Conservation (phyloP, 2,797 vertebrate species). For the Glossophaga mutica region DNA sequence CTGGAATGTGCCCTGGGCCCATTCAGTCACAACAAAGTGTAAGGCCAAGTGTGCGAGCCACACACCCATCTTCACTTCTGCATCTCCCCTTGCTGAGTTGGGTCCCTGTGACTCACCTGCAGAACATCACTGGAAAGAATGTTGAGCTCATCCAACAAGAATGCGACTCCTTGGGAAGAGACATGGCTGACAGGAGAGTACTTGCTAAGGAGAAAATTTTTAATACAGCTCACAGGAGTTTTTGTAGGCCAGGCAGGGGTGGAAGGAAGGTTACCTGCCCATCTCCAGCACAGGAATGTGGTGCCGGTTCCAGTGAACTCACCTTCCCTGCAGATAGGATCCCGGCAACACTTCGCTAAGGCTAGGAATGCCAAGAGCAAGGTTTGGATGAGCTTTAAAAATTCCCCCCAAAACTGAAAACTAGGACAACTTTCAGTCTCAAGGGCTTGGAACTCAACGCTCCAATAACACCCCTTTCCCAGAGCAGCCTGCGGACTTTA, state of each 20-base stretch:
- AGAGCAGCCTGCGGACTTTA: neutral
- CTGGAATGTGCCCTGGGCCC: neutral
- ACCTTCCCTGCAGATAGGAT: neutral
- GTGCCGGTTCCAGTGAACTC: neutral
- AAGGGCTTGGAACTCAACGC: neutral
- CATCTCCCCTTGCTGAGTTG: neutral
- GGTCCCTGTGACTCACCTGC: constrained; percentile 28
- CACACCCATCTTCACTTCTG: neutral
- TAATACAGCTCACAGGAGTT: neutral
- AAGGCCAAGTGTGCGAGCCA: neutral
- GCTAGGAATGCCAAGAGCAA: neutral
- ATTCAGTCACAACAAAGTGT: neutral
- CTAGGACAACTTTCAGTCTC: neutral
- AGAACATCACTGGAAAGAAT: constrained; percentile 31
- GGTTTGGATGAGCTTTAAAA: neutral
- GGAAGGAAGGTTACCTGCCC: neutral
- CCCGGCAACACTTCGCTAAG: neutral
- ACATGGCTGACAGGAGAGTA: neutral
- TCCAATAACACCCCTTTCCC: neutral
- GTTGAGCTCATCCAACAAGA: neutral
- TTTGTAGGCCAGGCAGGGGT: neutral
- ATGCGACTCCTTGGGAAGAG: neutral
- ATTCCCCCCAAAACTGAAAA: constrained; percentile 26
- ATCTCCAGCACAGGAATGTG: neutral
- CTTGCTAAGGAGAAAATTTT: constrained; percentile 37